These are phyloP conservation scores for Tychaedon coryphoeus DNA, from an alignment of 2,113 vertebrate genomes.

Conservation along the genomic window DNA sequence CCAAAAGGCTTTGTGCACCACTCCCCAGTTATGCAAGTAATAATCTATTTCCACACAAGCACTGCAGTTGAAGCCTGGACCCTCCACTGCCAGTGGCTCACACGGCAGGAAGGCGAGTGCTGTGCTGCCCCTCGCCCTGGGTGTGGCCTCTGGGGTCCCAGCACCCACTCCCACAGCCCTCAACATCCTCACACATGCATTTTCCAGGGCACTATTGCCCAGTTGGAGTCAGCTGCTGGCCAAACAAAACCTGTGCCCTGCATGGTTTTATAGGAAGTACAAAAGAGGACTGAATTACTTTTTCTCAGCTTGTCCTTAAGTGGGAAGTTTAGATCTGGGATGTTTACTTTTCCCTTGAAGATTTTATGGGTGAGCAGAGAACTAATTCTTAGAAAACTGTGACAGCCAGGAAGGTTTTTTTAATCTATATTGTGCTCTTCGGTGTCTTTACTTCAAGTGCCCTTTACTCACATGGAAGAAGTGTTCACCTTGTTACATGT, in stretches of 20 bases:
- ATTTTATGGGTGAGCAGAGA: background rate
- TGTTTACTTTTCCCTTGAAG: background rate
- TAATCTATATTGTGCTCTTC: background rate
- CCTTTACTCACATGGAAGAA: background rate
- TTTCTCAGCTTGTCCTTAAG: background rate
- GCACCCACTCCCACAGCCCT: background rate
- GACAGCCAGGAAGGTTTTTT: background rate
- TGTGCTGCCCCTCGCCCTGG: background rate
- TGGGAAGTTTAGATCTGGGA: background rate
- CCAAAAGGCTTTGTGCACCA: background rate
- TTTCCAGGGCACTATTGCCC: background rate
- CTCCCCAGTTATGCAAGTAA: background rate
- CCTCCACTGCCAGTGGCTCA: background rate
- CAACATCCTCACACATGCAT: background rate
- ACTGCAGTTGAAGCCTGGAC: background rate
- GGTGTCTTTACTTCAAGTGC: background rate
- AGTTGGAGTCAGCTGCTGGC: background rate
- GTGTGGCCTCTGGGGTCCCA: rapidly evolving
- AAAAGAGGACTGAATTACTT: background rate
- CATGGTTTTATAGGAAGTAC: rapidly evolving
- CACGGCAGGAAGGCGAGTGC: rapidly evolving
- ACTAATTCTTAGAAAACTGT: background rate
- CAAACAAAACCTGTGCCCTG: background rate
- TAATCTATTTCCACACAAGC: background rate
- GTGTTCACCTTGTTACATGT: background rate